Evolutionary conservation across 1,140 invertebrate species (phyloP).

Genomic region (Drosophila bocki): DNA sequence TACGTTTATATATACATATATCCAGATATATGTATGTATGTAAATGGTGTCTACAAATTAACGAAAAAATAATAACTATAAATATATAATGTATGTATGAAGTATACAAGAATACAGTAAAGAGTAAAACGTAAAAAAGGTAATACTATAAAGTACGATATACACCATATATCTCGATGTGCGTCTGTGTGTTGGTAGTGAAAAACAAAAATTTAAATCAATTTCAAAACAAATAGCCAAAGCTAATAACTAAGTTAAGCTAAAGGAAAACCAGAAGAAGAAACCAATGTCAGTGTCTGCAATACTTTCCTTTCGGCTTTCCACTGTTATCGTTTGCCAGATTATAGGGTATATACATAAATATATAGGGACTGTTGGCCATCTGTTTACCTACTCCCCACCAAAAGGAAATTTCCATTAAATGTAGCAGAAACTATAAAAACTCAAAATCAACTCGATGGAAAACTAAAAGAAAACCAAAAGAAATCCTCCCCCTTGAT

Average conservation of each 20-base stretch:
- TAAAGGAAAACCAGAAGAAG: slow-evolving; percentile 1
- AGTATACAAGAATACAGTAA: slow-evolving; percentile 22
- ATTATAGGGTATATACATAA: slow-evolving; percentile 15
- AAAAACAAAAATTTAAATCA: slow-evolving; percentile 27
- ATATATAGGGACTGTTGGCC: slow-evolving; percentile 35
- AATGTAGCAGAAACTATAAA: slow-evolving; percentile 42
- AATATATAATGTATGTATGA: slow-evolving; percentile 20
- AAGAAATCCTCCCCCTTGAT: slow-evolving; percentile 1
- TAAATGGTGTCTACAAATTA: slow-evolving; percentile 76
- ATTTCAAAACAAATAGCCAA: slow-evolving; percentile 33
- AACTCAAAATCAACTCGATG: slow-evolving; percentile 38
- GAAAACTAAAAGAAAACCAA: slow-evolving; percentile 1
- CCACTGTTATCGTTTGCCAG: slow-evolving; percentile 40
- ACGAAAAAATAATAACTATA: slow-evolving; percentile 50
- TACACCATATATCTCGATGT: slow-evolving; percentile 49
- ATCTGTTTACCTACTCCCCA: slow-evolving; percentile 32
- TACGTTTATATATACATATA: slow-evolving; percentile 44
- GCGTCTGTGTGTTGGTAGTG: slow-evolving; percentile 49
- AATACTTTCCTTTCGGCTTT: slow-evolving; percentile 23
- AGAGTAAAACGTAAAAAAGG: neutral
- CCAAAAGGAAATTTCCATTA: slow-evolving; percentile 24
- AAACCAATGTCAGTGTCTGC: neutral
- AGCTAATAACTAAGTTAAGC: slow-evolving; percentile 14
- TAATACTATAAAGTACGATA: slow-evolving; percentile 28
- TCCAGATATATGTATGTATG: slow-evolving; percentile 38